Evolutionary conservation across 2,888 invertebrate species (phyloP), one percentile per base, ranked within the genome.

Genomic region (Thereva unica): DNA sequence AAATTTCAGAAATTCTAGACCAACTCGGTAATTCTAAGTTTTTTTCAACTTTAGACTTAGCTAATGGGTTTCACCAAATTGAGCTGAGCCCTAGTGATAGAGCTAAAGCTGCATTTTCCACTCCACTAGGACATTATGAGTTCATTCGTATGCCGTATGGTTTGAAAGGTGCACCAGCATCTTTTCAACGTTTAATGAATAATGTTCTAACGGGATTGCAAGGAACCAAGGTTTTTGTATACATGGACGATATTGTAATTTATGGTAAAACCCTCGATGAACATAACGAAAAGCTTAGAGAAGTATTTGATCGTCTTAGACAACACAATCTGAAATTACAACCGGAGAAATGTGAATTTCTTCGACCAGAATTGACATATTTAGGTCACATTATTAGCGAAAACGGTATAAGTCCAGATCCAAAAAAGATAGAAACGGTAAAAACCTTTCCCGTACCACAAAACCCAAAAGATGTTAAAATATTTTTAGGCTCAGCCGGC

Each of bases 91-190:
- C 69, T 4, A 55, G 71, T 47, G 76, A 78, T 67, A 66, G 70
- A 8, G 64, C 68, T 35, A 79, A 78, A 75, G 79, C 78, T 7
- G 78, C 78, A 2, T 79, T 79, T 67, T 72, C 73, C 4, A 73
- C 74, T 7, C 73, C 72, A 40, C 56, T 68, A 6, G 78, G 76
- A 35, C 78, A 78, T 66, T 78, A 72, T 55, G 75, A 79, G 68
- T 80, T 73, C 59, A 70, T 67, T 5, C 64, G 77, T 23, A 75
- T 79, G 75, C 77, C 77, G 0, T 77, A 80, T 69, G 80, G 77
- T 2, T 73, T 82, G 6, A 77, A 76, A 73, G 79, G 78, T 67
- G 78, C 80, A 1, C 80, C 81, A 0, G 75, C 76, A 1, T 78
- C 78, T 0, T 79, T 81, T 61, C 77, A 78, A 71, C 56, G 77